Percentiles rank a stretch among this genome's conserved stretches.
Evolutionary conservation across 2,888 invertebrate genomes (phyloP).

Genomic region (Megaustenia siamemsis): DNA sequence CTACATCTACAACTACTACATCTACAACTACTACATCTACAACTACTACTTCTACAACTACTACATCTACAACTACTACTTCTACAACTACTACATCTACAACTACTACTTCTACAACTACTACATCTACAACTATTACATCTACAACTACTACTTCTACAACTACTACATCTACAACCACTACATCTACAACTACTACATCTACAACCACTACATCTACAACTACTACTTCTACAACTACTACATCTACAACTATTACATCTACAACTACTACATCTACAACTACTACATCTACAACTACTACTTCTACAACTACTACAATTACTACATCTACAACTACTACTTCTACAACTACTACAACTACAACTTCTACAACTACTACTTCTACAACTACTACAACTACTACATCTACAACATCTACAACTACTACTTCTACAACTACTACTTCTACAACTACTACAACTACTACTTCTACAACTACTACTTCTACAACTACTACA

Average conservation of each 20-base stretch:
- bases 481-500: too few relatives aligned
- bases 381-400: slow-evolving; percentile 38
- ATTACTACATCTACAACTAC: slow-evolving; percentile 9
- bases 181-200: neutral
- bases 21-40: neutral
- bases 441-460: slow-evolving; percentile 1
- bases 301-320: neutral
- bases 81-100: neutral
- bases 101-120: neutral
- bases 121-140: neutral
- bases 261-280: slow-evolving; percentile 3
- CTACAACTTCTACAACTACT: slow-evolving; percentile 4
- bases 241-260: slow-evolving; percentile 19
- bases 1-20: slow-evolving; percentile 12
- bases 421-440: slow-evolving; percentile 26
- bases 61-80: slow-evolving; percentile 29
- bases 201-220: neutral
- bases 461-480: slow-evolving; percentile 13
- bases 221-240: slow-evolving; percentile 33
- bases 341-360: neutral
- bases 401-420: slow-evolving; percentile 16
- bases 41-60: slow-evolving; percentile 7
- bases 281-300: neutral
- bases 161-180: neutral
- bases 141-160: neutral